A percentile compares a stretch with the other conserved stretches of the same genome.
Evolutionary conservation across 2,113 vertebrate genomes (phyloP).

Genomic region (Brachionichthys hirsutus): DNA sequence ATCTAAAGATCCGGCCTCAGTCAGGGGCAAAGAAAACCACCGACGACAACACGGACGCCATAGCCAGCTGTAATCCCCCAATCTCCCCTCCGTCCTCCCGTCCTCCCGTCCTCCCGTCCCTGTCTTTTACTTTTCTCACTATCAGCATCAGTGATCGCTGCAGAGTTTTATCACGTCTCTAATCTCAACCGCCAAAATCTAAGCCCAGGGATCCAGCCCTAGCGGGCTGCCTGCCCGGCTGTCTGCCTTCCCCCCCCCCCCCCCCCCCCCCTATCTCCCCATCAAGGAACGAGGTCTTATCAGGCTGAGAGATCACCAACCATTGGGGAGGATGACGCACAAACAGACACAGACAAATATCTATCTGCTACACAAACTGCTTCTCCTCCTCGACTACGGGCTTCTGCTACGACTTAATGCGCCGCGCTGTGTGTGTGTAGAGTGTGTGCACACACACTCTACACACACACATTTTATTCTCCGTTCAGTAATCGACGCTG

Average conservation of each 20-base stretch:
- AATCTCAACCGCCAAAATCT: slow-evolving; percentile 82
- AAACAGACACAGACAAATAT: slow-evolving; percentile 80
- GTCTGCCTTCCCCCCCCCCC: too few species aligned
- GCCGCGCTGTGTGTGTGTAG: not conserved
- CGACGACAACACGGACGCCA: slow-evolving; percentile 57
- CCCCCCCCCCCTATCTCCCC: slow-evolving; percentile 69
- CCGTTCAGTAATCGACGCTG: too few species aligned
- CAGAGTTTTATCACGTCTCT: slow-evolving; percentile 71
- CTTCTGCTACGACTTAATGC: slow-evolving; percentile 25
- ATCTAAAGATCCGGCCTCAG: slow-evolving; percentile 62
- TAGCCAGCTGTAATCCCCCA: slow-evolving; percentile 79
- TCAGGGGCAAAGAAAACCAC: slow-evolving; percentile 61
- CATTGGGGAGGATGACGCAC: slow-evolving; percentile 79
- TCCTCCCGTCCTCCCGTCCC: slow-evolving; percentile 49
- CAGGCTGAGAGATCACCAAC: slow-evolving; percentile 73
- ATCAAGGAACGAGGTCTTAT: slow-evolving; percentile 75
- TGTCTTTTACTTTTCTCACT: slow-evolving; percentile 34
- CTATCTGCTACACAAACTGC: slow-evolving; percentile 70
- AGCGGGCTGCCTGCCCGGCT: slow-evolving; percentile 53
- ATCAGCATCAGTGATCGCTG: slow-evolving; percentile 63
- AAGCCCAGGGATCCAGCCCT: slow-evolving; percentile 75
- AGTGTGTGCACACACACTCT: too few species aligned
- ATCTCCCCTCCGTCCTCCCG: slow-evolving; percentile 65
- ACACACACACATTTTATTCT: not conserved
- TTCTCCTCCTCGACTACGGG: slow-evolving; percentile 46